Evolutionary conservation across 1,140 invertebrate species (phyloP), one percentile per base, ranked within the genome.

Genomic region (Macrotrachela quadricornifera): DNA sequence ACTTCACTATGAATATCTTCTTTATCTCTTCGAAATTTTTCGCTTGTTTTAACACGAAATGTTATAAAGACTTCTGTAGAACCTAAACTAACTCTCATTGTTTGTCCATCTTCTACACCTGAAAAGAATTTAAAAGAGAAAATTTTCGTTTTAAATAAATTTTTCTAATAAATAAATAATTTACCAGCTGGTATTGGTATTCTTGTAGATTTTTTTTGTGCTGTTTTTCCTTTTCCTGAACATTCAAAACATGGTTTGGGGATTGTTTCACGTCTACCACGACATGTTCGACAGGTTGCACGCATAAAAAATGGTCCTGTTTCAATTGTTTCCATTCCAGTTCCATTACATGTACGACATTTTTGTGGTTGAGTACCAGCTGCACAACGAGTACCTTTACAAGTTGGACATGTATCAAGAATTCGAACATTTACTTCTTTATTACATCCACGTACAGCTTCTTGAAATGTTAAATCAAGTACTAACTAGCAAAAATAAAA

Each of bases 261-360:
- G 55, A 95, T 94, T 57, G 81, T 76, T 64, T 82, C 76, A 51
- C 81, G 76, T 0, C 79, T 80, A 6, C 94, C 94, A 61, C 84
- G 77, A 69, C 94, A 99, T 59, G 81, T 78, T 57, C 87, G 74
- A 68, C 94, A 99, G 0, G 91, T 94, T 11, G 83, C 83, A 49
- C 87, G 76, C 86, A 97, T 95, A 15, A 97, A 79, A 73, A 96
- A 97, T 42, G 90, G 88, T 38, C 92, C 75, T 14, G 71, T 72
- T 16, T 59, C 65, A 10, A 74, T 61, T 10, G 70, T 75, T 64
- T 72, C 74, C 79, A 90, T 85, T 51, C 91, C 92, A 17, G 87
- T 87, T n/a, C 92, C 94, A 74, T 92, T 87, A 69, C 94, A 99
- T 62, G 83, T 80, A 1, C 77, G 77, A 67, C 94, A 99, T 54